These are phyloP conservation scores for Excalfactoria chinensis DNA, from an alignment of 2,113 vertebrate genomes.

Conservation along the genomic window DNA sequence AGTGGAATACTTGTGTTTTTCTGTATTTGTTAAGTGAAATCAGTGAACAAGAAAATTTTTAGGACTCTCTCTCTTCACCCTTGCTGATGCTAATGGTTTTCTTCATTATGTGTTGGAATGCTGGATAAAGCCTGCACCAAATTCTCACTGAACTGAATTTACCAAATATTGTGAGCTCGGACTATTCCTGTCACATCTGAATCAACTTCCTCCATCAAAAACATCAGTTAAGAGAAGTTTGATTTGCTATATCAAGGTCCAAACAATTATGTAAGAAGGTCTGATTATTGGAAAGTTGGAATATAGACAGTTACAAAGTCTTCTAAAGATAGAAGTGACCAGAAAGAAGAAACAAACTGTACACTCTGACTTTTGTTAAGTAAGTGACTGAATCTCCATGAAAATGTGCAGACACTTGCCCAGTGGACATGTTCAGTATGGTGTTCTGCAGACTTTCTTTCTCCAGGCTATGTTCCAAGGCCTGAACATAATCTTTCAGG, in stretches of 20 bases:
- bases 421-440: no score
- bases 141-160: neutral
- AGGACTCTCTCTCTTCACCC: neutral
- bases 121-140: neutral
- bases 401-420: neutral
- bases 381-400: neutral
- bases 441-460: neutral
- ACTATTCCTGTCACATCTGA: neutral
- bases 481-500: neutral
- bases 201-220: neutral
- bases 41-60: neutral
- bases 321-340: neutral
- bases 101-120: neutral
- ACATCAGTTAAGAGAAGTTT: neutral
- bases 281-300: neutral
- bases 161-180: neutral
- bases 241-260: neutral
- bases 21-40: neutral
- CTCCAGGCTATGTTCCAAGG: neutral
- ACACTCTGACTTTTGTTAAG: neutral
- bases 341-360: neutral
- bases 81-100: neutral
- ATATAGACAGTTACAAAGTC: neutral
- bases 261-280: neutral
- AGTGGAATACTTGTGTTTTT: neutral